Evolutionary conservation across 2,888 invertebrate genomes (phyloP).

Genomic region (Sphaeridia pumilis): DNA sequence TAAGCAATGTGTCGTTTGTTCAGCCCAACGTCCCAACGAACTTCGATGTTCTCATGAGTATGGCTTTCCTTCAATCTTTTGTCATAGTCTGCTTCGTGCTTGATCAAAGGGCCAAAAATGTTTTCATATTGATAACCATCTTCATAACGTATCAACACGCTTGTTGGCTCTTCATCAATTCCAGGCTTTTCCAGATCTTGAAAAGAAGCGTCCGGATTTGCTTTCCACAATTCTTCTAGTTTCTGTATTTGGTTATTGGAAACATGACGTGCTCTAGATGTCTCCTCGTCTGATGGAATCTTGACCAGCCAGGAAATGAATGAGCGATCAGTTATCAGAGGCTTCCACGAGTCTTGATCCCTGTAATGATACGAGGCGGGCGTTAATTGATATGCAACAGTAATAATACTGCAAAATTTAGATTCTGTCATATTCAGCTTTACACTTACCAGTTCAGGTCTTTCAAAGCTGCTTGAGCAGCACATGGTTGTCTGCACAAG

Average conservation of each 20-base stretch:
- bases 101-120: conserved; percentile 92
- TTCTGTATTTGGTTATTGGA: conserved; percentile 95
- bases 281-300: conserved; percentile 94
- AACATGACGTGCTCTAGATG: conserved; percentile 88
- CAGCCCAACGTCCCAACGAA: conserved; percentile 96
- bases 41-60: conserved; percentile 95
- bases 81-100: conserved; percentile 96
- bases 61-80: conserved; percentile 94
- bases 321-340: conserved; percentile 88
- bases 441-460: conserved; percentile 83
- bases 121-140: conserved; percentile 99
- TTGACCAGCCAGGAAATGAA: conserved; percentile 95
- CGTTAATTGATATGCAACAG: no score
- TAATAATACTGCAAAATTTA: no score
- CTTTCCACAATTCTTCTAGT: conserved; percentile 97
- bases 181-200: conserved; percentile 98
- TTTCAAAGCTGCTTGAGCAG: conserved; percentile 89
- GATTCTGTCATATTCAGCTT: no score
- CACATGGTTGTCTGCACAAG: conserved; percentile 95
- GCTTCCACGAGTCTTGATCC: conserved; percentile 99
- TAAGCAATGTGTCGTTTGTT: conserved; percentile 97
- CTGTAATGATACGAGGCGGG: no score
- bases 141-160: conserved; percentile 73
- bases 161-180: conserved; percentile 94
- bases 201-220: conserved; percentile 93